A percentile compares a stretch with the other conserved stretches of the same genome.
Conservation (phyloP, 2,888 invertebrate species). For the Crioceris asparagi region DNA sequence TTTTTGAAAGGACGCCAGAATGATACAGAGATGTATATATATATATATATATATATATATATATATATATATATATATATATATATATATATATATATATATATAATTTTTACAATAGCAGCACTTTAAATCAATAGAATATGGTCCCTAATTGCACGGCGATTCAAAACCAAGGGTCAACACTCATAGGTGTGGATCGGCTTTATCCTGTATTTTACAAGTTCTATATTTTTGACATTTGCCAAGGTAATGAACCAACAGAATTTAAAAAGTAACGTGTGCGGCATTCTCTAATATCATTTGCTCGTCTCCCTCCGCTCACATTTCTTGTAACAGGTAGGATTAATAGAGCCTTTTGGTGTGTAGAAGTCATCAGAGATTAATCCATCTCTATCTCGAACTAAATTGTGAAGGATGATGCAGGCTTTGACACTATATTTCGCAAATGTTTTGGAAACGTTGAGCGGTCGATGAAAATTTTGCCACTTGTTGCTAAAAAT, state of each 20-base stretch:
- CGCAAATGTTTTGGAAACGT: background rate
- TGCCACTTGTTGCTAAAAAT: constrained; percentile 1
- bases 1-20: too few relatives aligned
- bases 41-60: too few relatives aligned
- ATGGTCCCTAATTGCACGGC: too few relatives aligned
- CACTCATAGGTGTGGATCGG: too few relatives aligned
- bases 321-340: background rate
- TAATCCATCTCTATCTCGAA: background rate
- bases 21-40: too few relatives aligned
- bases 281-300: background rate
- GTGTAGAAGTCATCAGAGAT: background rate
- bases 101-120: too few relatives aligned
- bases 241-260: constrained; percentile 1
- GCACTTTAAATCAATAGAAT: too few relatives aligned
- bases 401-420: constrained; percentile 3
- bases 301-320: background rate
- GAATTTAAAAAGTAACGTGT: background rate
- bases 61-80: too few relatives aligned
- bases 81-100: too few relatives aligned
- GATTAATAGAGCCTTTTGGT: background rate
- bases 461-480: constrained; percentile 3
- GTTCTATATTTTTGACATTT: constrained; percentile 2
- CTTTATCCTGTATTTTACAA: too few relatives aligned
- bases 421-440: constrained; percentile 2
- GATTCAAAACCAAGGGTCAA: too few relatives aligned